Percentiles rank a stretch among this genome's conserved stretches.
These are phyloP conservation scores for Drosophila prosaltans DNA, from an alignment of 1,140 invertebrate species.

Conservation along the genomic window DNA sequence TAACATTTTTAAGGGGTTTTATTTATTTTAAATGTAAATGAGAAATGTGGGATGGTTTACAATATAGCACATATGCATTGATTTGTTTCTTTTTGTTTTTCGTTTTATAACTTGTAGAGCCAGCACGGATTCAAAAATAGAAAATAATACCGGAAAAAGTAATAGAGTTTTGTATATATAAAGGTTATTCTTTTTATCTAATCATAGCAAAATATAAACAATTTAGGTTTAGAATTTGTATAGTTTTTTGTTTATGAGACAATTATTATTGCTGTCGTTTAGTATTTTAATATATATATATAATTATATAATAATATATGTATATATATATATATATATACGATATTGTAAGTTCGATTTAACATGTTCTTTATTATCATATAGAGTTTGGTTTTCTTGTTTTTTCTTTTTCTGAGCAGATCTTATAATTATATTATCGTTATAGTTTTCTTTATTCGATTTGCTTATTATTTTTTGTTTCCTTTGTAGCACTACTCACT, in stretches of 20 bases:
- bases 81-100: background rate
- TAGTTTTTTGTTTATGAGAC: conserved; percentile 23
- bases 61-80: conserved; percentile 5
- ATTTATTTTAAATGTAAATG: conserved; percentile 1
- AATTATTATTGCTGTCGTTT: conserved; percentile 54
- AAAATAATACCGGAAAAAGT: background rate
- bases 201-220: conserved; percentile 37
- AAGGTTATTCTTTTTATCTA: conserved; percentile 15
- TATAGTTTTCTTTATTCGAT: conserved; percentile 46
- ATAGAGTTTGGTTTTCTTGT: conserved; percentile 29
- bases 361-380: conserved; percentile 37
- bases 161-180: conserved; percentile 8
- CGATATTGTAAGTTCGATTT: conserved; percentile 50
- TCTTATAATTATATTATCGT: conserved; percentile 40
- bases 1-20: background rate
- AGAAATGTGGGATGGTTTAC: conserved; percentile 5
- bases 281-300: conserved; percentile 16
- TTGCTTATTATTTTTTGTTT: conserved; percentile 15
- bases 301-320: conserved; percentile 12
- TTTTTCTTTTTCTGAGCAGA: conserved; percentile 46
- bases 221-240: conserved; percentile 19
- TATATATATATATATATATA: conserved; percentile 38
- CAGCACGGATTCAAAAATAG: background rate
- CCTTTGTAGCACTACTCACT: conserved; percentile 24
- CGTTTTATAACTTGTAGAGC: background rate